Evolutionary conservation across 2,888 invertebrate species (phyloP).

Genomic region (Lycia hirtaria): DNA sequence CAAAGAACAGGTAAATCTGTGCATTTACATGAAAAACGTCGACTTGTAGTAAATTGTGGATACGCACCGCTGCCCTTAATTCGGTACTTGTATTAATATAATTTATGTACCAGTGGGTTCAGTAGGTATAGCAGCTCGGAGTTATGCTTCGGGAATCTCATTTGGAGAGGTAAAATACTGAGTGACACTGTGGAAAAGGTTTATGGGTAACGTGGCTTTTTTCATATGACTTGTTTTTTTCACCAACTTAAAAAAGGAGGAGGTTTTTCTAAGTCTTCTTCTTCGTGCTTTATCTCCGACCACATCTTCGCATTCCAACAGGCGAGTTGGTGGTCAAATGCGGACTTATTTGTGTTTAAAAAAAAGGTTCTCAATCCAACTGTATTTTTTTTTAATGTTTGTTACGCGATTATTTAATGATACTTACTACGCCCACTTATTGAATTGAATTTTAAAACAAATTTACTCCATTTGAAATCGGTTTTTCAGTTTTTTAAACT

Average conservation of each 20-base stretch:
- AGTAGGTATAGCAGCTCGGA: constrained; percentile 42
- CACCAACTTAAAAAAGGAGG: not conserved
- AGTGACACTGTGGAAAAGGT: constrained; percentile 14
- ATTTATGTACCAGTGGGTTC: constrained; percentile 56
- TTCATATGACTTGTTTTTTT: constrained; percentile 10
- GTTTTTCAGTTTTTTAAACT: too few relatives aligned
- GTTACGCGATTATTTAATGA: too few relatives aligned
- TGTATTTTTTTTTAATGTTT: too few relatives aligned
- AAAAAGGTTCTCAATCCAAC: too few relatives aligned
- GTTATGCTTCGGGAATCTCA: constrained; percentile 25
- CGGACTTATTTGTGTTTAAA: too few relatives aligned
- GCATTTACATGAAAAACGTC: constrained; percentile 63
- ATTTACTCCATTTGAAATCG: too few relatives aligned
- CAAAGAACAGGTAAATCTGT: constrained; percentile 43
- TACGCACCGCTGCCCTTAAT: constrained; percentile 60
- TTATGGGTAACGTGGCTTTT: constrained; percentile 6
- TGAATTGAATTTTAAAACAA: too few relatives aligned
- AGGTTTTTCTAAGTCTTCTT: too few relatives aligned
- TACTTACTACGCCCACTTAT: too few relatives aligned
- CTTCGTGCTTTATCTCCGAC: too few relatives aligned
- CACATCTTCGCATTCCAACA: too few relatives aligned
- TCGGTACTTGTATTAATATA: constrained; percentile 59
- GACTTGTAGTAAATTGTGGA: constrained; percentile 64
- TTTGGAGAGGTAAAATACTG: constrained; percentile 25
- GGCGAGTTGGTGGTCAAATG: too few relatives aligned